Percentiles rank a stretch among this genome's conserved stretches.
These are phyloP conservation scores for Vannuccia rotundouncinata DNA, from an alignment of 2,888 invertebrate genomes.

Conservation along the genomic window DNA sequence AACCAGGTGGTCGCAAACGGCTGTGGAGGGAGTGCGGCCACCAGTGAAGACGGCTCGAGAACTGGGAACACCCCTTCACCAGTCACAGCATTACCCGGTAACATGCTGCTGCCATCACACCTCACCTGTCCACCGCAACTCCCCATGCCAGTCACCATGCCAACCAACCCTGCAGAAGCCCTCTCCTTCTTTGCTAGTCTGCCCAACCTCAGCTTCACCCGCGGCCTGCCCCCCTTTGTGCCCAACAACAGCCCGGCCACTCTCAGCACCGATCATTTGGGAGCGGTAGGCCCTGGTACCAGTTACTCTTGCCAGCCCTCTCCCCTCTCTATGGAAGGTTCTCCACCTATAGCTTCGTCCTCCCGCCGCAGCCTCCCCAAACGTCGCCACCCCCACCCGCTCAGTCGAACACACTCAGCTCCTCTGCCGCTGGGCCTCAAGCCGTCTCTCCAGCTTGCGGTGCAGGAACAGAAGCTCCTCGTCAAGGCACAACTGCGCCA, in stretches of 20 bases:
- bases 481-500: conserved; percentile 68
- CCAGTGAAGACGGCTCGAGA: neutral
- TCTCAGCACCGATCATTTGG: neutral
- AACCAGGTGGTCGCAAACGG: neutral
- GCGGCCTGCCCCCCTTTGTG: conserved; percentile 16
- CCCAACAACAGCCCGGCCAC: conserved; percentile 26
- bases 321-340: neutral
- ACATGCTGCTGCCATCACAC: conserved; percentile 19
- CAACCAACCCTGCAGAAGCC: neutral
- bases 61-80: neutral
- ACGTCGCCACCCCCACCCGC: conserved; percentile 57
- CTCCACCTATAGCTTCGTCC: neutral
- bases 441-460: conserved; percentile 64
- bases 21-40: neutral
- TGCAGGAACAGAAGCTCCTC: conserved; percentile 44
- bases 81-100: conserved; percentile 6
- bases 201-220: conserved; percentile 33
- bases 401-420: conserved; percentile 88
- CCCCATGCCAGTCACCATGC: conserved; percentile 18
- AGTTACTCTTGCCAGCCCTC: neutral
- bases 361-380: neutral
- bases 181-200: conserved; percentile 29
- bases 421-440: conserved; percentile 76
- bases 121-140: conserved; percentile 25
- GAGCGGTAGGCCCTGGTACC: neutral